These are phyloP conservation scores for Bombus fervidus DNA, from an alignment of 1,140 invertebrate genomes.

Conservation along the genomic window DNA sequence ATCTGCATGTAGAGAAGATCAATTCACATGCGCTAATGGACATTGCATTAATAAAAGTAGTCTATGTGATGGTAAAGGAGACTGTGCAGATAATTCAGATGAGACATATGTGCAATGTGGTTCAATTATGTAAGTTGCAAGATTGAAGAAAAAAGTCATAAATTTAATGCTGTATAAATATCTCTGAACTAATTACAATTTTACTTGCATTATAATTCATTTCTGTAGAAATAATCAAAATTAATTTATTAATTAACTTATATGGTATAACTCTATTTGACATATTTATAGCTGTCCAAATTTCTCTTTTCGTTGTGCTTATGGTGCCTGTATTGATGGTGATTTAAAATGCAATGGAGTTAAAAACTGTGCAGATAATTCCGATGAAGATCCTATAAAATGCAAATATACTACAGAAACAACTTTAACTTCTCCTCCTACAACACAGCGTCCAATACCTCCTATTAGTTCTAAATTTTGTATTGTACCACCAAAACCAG, in stretches of 20 bases:
- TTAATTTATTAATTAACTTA: not conserved
- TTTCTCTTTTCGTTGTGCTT: slow-evolving; percentile 84
- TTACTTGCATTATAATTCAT: not conserved
- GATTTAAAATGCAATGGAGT: slow-evolving; percentile 84
- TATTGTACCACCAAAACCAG: slow-evolving; percentile 68
- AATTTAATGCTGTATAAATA: not conserved
- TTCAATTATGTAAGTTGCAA: slow-evolving; percentile 66
- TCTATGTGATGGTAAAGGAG: slow-evolving; percentile 82
- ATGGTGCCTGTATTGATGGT: slow-evolving; percentile 84
- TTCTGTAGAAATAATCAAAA: not conserved
- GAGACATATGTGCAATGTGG: slow-evolving; percentile 83
- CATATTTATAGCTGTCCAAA: slow-evolving; percentile 75
- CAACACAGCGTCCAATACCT: not conserved
- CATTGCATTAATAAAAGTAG: slow-evolving; percentile 71
- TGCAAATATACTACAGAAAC: slow-evolving; percentile 46
- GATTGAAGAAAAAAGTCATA: not conserved
- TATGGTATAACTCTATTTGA: not conserved
- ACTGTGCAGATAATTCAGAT: slow-evolving; percentile 84
- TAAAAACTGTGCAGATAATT: slow-evolving; percentile 86
- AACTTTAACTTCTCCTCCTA: not conserved
- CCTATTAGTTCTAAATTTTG: slow-evolving; percentile 48
- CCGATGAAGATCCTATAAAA: slow-evolving; percentile 85
- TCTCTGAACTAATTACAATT: not conserved
- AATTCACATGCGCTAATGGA: slow-evolving; percentile 75
- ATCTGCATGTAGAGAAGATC: slow-evolving; percentile 46